Base-by-base conservation (phyloP, 1,140 invertebrate genomes). In the Chymomyza costata region DNA sequence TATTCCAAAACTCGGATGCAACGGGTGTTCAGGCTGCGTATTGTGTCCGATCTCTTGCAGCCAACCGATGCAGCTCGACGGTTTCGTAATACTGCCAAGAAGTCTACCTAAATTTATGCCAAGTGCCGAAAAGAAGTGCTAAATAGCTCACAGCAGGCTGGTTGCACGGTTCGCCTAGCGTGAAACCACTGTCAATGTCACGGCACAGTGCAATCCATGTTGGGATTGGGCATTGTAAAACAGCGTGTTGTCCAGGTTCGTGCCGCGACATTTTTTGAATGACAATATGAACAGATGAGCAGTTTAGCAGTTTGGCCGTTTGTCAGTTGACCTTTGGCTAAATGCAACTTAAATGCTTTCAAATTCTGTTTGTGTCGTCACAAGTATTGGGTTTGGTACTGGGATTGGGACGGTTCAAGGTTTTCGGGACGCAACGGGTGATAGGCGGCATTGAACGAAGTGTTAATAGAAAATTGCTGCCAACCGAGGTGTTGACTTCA, bases 381-480 rank as follows among this genome's bases (percentile, higher is more conserved):
- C 10, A 28, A 10, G 25, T 6, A 28, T 10, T 28, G n/a, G n/a
- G n/a, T n/a, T n/a, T n/a, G n/a, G n/a, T n/a, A n/a, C 25, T 28
- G 25, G 5, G 25, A 5, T 28, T 10, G 5, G 25, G 10, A 28
- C 10, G 25, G 25, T 10, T 10, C 10, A 6, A 5, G 25, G 25
- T 10, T 28, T 28, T 5, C 10, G 10, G 10, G 25, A 28, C 45
- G 18, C 57, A 35, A 53, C 61, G 62, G 56, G 64, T 46, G 48
- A 35, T n/a, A 78, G 3, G 32, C 32, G 3, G 8, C 13, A 10
- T 8, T 34, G 15, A 38, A 14, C 35, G 38, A 62, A 58, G 73
- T 80, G 73, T 65, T 80, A 80, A 80, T 80, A 80, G 73, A 56
- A 58, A 62, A 80, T 17, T 80, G 73, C 73, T 64, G 56, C 73